phyloP scores from a whole-genome alignment of 2,113 vertebrate genomes.

The Hypocryptadius cinnamomeus region DNA sequence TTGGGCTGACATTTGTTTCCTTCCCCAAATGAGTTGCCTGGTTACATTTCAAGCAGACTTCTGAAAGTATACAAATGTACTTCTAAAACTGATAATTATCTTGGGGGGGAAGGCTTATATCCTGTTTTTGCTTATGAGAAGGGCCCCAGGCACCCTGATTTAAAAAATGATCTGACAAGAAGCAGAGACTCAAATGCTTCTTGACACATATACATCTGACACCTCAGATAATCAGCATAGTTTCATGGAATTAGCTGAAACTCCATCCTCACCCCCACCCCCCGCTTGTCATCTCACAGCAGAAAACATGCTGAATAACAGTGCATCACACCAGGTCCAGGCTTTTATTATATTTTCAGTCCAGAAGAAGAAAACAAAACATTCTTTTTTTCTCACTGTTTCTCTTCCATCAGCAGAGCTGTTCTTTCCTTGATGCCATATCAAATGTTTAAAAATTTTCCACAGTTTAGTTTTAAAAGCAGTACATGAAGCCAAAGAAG shows the following conservation, averaged over 20 bases:
- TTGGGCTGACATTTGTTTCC: constrained; percentile 33
- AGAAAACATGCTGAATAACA: constrained; percentile 21
- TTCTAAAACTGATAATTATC: constrained; percentile 51
- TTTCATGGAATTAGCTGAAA: constrained; percentile 52
- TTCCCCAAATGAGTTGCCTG: constrained; percentile 25
- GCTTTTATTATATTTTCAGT: background rate
- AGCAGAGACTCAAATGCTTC: constrained; percentile 25
- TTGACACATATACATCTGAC: constrained; percentile 45
- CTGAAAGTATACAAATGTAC: constrained; percentile 40
- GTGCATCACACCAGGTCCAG: background rate
- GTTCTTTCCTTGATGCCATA: constrained; percentile 27
- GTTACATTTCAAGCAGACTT: constrained; percentile 41
- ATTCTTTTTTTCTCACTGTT: background rate
- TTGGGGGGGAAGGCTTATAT: constrained; percentile 25
- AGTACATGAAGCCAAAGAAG: background rate
- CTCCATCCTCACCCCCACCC: constrained; percentile 1
- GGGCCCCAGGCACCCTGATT: constrained; percentile 44
- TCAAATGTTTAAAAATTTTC: constrained; percentile 16
- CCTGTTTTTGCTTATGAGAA: constrained; percentile 48
- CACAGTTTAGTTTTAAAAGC: background rate
- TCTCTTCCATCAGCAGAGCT: background rate
- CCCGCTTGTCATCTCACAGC: constrained; percentile 27
- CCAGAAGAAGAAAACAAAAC: background rate
- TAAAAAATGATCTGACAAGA: constrained; percentile 58
- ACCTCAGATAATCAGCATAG: constrained; percentile 56